These are phyloP conservation scores for Centropus unirufus DNA, from an alignment of 2,113 vertebrate species.

Conservation along the genomic window DNA sequence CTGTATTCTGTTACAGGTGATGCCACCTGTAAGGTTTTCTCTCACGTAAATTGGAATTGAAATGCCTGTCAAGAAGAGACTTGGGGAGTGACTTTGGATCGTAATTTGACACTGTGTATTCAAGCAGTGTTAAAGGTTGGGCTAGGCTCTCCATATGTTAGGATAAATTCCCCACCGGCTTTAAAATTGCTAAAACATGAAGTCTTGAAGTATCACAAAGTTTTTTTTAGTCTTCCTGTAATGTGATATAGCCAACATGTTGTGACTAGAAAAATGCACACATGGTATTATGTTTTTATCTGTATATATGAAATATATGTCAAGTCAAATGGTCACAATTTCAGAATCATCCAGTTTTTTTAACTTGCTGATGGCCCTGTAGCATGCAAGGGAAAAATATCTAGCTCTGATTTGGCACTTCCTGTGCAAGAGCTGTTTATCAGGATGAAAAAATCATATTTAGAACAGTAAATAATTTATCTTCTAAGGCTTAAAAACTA, in stretches of 20 bases:
- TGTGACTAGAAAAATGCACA: neutral
- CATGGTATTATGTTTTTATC: neutral
- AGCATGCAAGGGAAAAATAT: neutral
- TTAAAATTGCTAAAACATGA: neutral
- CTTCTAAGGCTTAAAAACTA: neutral
- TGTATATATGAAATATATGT: neutral
- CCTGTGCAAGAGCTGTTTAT: neutral
- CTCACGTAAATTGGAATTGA: neutral
- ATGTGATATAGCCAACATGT: neutral
- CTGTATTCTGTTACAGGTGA: neutral
- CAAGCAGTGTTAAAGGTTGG: neutral
- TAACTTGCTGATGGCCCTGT: neutral
- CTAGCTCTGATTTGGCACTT: neutral
- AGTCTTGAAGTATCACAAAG: neutral
- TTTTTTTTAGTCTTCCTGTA: neutral
- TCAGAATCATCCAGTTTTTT: neutral
- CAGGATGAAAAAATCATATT: fast-evolving
- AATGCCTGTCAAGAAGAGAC: neutral
- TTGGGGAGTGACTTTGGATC: neutral
- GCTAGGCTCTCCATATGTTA: neutral
- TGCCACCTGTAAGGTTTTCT: neutral
- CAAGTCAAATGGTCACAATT: neutral
- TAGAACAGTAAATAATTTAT: neutral
- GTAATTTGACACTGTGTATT: neutral
- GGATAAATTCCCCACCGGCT: neutral